Evolutionary conservation across 1,140 invertebrate species (phyloP), one percentile per base, ranked within the genome.

Genomic region (Augochlora pura): DNA sequence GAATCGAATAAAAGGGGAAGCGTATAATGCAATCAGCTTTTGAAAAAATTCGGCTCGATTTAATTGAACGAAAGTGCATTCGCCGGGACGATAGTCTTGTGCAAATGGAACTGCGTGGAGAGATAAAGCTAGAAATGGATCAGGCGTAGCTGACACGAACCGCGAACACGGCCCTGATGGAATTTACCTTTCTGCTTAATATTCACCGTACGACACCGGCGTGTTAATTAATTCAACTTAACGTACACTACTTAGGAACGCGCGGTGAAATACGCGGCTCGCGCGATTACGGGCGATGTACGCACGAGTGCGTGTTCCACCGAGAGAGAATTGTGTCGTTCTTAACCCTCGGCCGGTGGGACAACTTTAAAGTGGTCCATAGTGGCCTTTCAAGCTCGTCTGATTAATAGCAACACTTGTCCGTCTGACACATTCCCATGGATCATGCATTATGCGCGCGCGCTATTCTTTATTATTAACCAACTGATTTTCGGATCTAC

Each of bases 191-290:
- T 82, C 84, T 77, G 72, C 77, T 88, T 83, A 80, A 83, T 86
- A 86, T 86, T 88, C 85, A 83, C 70, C 66, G 73, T 77, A 62
- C 63, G 79, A 63, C 81, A 78, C 66, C 76, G 66, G 59, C 21
- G 75, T 81, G 68, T 83, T 85, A 88, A 88, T 88, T 82, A 87
- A 88, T 88, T 86, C 84, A 73, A 85, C 65, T 80, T 81, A 85
- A 84, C 84, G 75, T 67, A 74, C 62, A 69, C 71, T n/a, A 46
- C 42, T 59, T 46, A 65, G 60, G 66, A 59, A 70, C 18, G 39
- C 32, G 25, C 67, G 8, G 65, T 32, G 63, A 39, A 67, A 60
- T 25, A 46, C 63, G 21, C 39, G 67, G n/a, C n/a, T n/a, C 57
- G 73, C 62, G 78, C 49, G 72, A 70, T 73, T 73, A 80, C 69